Base-by-base conservation (phyloP, 2,888 invertebrate genomes). In the Poecilobothrus nobilitatus region DNA sequence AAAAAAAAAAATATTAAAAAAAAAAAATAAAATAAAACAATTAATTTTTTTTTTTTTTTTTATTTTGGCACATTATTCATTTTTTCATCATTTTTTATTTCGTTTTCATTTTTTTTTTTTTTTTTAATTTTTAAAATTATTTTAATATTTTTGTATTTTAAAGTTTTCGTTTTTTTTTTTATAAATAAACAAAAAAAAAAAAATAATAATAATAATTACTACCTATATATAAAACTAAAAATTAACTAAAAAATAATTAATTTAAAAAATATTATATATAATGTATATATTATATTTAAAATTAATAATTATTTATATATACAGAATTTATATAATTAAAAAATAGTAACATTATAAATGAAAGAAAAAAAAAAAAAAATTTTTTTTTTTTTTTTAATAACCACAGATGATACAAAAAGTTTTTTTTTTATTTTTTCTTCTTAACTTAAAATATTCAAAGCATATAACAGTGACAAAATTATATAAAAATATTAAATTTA, bases 101-200 rank as follows among this genome's bases (percentile, higher is more conserved):
- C 41, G 15, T 41, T 53, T 53, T 53, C 18, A 37, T 53, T 53
- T 18, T 53, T 12, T 53, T 53, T 53, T 53, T 27, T 27, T 27
- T 27, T 27, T 27, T 27, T 27, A 27, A 27, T 27, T 27, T 27
- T 27, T 27, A 2, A 27, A 27, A 27, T 27, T 27, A 18, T n/a
- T 53, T 53, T 53, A 18, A 53, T 53, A 12, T 53, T n/a, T 53
- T 53, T 18, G 9, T 6, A 53, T 53, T 53, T 53, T 53, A 53
- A 53, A 18, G 41, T 41, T 41, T 41, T 41, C 41, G n/a, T n/a
- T n/a, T n/a, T n/a, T n/a, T 44, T 44, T 53, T 53, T 53, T 53
- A 69, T 69, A 69, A 69, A 69, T 69, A 69, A 69, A 69, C 69
- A 69, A 69, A 66, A 67, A 66, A 62, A 63, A 22, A 27, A 63